phyloP scores from a whole-genome alignment of 2,888 invertebrate genomes.

The Drosophila subquinaria region DNA sequence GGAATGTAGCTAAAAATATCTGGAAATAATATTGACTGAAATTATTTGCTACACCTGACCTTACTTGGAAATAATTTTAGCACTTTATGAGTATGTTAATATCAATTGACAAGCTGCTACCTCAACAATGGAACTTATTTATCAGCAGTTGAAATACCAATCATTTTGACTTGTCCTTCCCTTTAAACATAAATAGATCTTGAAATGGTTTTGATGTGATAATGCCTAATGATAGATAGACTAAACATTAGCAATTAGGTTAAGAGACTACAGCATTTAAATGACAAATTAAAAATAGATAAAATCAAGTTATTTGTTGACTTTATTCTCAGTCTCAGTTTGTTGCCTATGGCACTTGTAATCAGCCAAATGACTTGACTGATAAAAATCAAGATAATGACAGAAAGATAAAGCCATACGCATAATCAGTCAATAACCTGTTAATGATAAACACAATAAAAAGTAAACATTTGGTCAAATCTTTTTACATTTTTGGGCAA shows the following conservation, averaged over 20 bases:
- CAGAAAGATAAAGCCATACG: conserved; percentile 30
- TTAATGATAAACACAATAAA: conserved; percentile 27
- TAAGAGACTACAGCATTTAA: conserved; percentile 30
- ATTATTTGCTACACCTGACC: neutral
- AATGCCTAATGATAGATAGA: conserved; percentile 33
- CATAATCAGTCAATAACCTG: conserved; percentile 58
- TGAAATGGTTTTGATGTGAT: conserved; percentile 21
- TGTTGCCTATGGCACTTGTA: conserved; percentile 20
- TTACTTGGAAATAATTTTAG: neutral
- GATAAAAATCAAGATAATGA: conserved; percentile 36
- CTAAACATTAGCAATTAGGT: conserved; percentile 10
- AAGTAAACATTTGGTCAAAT: conserved; percentile 22
- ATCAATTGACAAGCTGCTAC: conserved; percentile 14
- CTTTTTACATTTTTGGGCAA: conserved; percentile 9
- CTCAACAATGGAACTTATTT: conserved; percentile 42
- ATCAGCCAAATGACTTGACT: conserved; percentile 26
- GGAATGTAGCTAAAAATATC: neutral
- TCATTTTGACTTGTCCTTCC: conserved; percentile 6
- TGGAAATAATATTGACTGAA: neutral
- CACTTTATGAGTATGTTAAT: conserved; percentile 1
- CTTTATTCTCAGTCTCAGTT: conserved; percentile 1
- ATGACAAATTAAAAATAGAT: conserved; percentile 39
- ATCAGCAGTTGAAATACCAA: conserved; percentile 7
- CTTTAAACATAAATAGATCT: neutral
- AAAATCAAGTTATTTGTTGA: conserved; percentile 27